Conservation (phyloP, 2,888 invertebrate species). For the Spodoptera littoralis region DNA sequence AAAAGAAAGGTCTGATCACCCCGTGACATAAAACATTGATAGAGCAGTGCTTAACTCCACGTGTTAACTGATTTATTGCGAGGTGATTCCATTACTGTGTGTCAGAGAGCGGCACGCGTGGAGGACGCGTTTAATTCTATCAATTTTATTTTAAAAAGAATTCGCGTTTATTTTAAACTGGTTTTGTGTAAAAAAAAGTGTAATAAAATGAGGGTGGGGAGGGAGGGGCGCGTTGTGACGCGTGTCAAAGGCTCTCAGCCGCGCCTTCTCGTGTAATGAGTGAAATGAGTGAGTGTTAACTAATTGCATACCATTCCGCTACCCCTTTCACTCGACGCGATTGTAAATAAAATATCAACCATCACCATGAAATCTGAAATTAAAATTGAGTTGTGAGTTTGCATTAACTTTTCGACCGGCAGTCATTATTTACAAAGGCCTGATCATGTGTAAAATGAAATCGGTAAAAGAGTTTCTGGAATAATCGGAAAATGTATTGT, state of each 20-base stretch:
- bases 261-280: slow-evolving; percentile 34
- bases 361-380: no score
- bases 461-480: slow-evolving; percentile 1
- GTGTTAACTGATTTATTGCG: slow-evolving; percentile 57
- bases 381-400: no score
- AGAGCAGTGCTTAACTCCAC: slow-evolving; percentile 28
- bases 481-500: slow-evolving; percentile 1
- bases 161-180: no score
- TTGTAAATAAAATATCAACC: no score
- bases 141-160: no score
- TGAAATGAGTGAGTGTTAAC: slow-evolving; percentile 53
- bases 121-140: no score
- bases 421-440: no score
- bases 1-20: no score
- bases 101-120: slow-evolving; percentile 1
- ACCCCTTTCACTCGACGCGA: slow-evolving; percentile 45
- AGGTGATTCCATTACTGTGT: slow-evolving; percentile 61
- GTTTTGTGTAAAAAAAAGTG: slow-evolving; percentile 11
- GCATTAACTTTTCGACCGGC: no score
- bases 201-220: slow-evolving; percentile 10
- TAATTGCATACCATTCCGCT: slow-evolving; percentile 52
- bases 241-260: slow-evolving; percentile 45
- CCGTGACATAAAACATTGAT: neutral
- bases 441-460: neutral
- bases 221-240: slow-evolving; percentile 3